These are phyloP conservation scores for Chroicocephalus ridibundus DNA, from an alignment of 2,113 vertebrate species.

Conservation along the genomic window DNA sequence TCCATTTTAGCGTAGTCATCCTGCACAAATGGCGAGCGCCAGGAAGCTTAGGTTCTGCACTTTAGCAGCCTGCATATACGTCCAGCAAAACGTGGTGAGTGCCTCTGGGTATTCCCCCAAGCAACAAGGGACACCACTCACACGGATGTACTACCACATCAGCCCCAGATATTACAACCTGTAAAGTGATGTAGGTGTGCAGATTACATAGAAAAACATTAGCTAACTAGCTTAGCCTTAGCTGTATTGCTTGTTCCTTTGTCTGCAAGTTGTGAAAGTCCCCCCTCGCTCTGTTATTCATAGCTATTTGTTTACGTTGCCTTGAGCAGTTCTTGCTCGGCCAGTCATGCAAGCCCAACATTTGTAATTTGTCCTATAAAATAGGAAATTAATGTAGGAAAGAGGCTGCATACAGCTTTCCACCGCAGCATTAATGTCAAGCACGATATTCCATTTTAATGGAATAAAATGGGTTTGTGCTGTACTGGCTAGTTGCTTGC, in stretches of 20 bases:
- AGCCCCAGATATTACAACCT: background rate
- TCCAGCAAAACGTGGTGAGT: background rate
- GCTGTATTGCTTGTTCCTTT: background rate
- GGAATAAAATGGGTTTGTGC: background rate
- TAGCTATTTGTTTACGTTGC: slow-evolving; percentile 39
- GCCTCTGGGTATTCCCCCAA: background rate
- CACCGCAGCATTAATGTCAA: background rate
- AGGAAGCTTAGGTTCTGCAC: background rate
- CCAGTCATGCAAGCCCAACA: slow-evolving; percentile 34
- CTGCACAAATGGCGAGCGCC: background rate
- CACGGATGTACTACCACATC: background rate
- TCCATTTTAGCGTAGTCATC: background rate
- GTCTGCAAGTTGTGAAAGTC: background rate
- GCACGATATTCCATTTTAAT: background rate
- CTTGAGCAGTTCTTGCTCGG: slow-evolving; percentile 19
- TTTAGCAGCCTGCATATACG: background rate
- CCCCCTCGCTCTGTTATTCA: background rate
- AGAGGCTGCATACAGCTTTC: background rate
- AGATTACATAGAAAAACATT: background rate
- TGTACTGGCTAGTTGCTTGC: background rate
- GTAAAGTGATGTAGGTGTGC: background rate
- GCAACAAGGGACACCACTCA: background rate
- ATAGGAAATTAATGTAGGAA: background rate
- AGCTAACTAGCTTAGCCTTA: slow-evolving; percentile 15
- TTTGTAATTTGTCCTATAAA: slow-evolving; percentile 48